Conservation (phyloP, 2,797 vertebrate genomes). For the Vultur gryphus region DNA sequence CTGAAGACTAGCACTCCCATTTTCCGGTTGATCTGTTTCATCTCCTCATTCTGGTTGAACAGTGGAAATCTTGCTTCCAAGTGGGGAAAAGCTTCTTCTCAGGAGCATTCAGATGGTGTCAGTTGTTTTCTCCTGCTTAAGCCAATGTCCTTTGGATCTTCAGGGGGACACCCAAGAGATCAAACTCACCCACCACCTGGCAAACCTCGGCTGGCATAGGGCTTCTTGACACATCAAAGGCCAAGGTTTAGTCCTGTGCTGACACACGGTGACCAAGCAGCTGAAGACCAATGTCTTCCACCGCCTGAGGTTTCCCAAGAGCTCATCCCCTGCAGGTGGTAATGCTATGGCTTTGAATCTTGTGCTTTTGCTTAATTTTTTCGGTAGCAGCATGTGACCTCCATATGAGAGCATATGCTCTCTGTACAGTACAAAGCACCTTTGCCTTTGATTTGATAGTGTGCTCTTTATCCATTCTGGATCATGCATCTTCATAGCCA, state of each 20-base stretch:
- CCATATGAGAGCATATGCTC: background rate
- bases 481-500: background rate
- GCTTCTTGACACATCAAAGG: background rate
- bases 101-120: background rate
- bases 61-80: background rate
- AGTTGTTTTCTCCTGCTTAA: background rate
- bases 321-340: background rate
- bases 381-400: background rate
- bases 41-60: background rate
- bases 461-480: background rate
- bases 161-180: background rate
- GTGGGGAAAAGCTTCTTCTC: background rate
- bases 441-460: background rate
- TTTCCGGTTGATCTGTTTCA: background rate
- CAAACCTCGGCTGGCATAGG: rapidly evolving
- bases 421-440: background rate
- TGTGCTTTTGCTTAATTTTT: background rate
- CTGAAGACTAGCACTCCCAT: background rate
- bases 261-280: background rate
- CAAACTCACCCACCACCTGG: background rate
- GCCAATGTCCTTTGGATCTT: background rate
- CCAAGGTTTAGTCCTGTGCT: background rate
- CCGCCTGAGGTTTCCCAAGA: background rate
- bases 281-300: background rate
- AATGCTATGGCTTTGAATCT: background rate